These are phyloP conservation scores for Drosophila grimshawi DNA, from an alignment of 1,140 invertebrate genomes.

Conservation along the genomic window DNA sequence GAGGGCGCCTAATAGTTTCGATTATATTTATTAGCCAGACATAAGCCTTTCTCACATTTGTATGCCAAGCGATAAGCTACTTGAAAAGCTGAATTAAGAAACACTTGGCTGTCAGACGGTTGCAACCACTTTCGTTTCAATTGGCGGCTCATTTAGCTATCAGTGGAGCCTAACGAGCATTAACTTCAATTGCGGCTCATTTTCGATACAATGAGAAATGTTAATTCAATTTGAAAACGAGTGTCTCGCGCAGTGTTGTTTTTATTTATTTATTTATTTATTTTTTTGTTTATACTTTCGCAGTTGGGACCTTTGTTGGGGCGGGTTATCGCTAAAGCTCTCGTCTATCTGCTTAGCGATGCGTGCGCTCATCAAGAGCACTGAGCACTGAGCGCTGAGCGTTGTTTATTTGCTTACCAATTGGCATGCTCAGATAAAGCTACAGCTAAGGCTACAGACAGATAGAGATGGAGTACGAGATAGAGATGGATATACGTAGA, in stretches of 20 bases:
- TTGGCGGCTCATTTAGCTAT: slow-evolving; percentile 38
- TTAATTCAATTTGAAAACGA: slow-evolving; percentile 67
- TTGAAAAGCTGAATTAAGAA: slow-evolving; percentile 19
- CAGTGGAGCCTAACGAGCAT: slow-evolving; percentile 41
- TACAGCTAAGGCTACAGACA: slow-evolving; percentile 9
- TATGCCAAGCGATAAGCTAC: not conserved
- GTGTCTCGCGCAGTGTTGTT: slow-evolving; percentile 4
- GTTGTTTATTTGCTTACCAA: slow-evolving; percentile 78
- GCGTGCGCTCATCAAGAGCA: slow-evolving; percentile 34
- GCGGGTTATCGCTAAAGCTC: slow-evolving; percentile 13
- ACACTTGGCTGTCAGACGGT: slow-evolving; percentile 8
- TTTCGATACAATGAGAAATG: slow-evolving; percentile 45
- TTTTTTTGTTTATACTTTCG: slow-evolving; percentile 10
- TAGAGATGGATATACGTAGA: slow-evolving; percentile 52
- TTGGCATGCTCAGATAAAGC: slow-evolving; percentile 56
- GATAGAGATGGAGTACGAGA: slow-evolving; percentile 30
- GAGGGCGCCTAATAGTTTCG: too few species aligned
- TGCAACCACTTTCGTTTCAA: slow-evolving; percentile 40
- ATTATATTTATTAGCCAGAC: not conserved
- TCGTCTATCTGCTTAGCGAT: slow-evolving; percentile 35
- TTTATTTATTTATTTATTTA: not conserved
- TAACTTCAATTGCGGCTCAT: slow-evolving; percentile 72
- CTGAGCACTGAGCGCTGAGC: slow-evolving; percentile 6
- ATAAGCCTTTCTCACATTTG: not conserved
- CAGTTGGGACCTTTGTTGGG: not conserved